phyloP scores from a whole-genome alignment of 1,140 invertebrate genomes.

The Drosophila ficusphila region DNA sequence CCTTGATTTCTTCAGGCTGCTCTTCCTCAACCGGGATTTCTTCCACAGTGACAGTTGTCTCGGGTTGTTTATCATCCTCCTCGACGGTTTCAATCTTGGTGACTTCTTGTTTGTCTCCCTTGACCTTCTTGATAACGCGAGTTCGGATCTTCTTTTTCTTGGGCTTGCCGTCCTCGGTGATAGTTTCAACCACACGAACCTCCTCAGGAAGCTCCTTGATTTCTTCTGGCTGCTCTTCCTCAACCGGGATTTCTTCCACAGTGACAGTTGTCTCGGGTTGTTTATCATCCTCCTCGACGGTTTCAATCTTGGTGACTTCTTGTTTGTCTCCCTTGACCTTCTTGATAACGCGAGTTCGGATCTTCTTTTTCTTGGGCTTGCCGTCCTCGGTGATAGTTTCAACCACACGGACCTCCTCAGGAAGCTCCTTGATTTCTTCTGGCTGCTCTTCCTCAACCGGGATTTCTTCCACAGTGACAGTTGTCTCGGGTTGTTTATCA shows the following conservation, averaged over 20 bases:
- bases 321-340: not conserved
- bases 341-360: not conserved
- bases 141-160: conserved; percentile 1
- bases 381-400: not conserved
- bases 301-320: not conserved
- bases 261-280: not conserved
- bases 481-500: not conserved
- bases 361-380: conserved; percentile 1
- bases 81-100: not conserved
- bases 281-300: not conserved
- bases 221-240: not conserved
- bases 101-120: conserved; percentile 1
- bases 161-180: not conserved
- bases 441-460: not conserved
- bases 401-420: not conserved
- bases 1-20: not conserved
- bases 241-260: not conserved
- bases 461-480: not conserved
- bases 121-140: not conserved
- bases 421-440: not conserved
- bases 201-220: not conserved
- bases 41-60: not conserved
- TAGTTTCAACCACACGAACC: not conserved
- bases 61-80: not conserved
- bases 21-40: not conserved